phyloP scores from a whole-genome alignment of 2,113 vertebrate genomes.

The Entomyzon cyanotis region DNA sequence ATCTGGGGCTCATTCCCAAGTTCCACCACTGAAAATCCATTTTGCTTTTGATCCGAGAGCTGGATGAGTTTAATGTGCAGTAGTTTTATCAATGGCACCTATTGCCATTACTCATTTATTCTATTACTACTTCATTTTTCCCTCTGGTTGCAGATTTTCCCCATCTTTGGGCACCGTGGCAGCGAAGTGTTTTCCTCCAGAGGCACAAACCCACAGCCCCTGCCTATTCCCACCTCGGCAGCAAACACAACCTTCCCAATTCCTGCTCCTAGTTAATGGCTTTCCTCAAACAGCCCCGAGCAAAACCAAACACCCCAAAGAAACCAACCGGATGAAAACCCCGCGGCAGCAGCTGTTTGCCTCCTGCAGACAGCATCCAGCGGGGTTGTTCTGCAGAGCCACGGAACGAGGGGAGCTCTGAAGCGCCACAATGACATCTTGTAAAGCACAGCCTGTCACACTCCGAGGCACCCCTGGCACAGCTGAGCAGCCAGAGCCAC shows the following conservation, averaged over 20 bases:
- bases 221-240: background rate
- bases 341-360: background rate
- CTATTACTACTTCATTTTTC: background rate
- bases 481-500: background rate
- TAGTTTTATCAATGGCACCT: background rate
- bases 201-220: background rate
- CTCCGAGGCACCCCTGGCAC: background rate
- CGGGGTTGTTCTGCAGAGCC: background rate
- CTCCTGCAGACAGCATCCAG: background rate
- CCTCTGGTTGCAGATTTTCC: background rate
- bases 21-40: background rate
- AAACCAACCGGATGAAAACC: background rate
- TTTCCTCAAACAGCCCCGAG: background rate
- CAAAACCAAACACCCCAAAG: conserved; percentile 7
- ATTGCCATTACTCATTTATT: background rate
- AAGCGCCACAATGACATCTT: background rate
- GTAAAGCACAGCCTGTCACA: background rate
- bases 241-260: background rate
- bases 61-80: background rate
- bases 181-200: background rate
- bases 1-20: background rate
- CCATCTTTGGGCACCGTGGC: background rate
- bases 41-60: background rate
- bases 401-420: background rate
- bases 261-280: background rate